Evolutionary conservation across 2,888 invertebrate genomes (phyloP).

Genomic region (Metopia argyrocephala): DNA sequence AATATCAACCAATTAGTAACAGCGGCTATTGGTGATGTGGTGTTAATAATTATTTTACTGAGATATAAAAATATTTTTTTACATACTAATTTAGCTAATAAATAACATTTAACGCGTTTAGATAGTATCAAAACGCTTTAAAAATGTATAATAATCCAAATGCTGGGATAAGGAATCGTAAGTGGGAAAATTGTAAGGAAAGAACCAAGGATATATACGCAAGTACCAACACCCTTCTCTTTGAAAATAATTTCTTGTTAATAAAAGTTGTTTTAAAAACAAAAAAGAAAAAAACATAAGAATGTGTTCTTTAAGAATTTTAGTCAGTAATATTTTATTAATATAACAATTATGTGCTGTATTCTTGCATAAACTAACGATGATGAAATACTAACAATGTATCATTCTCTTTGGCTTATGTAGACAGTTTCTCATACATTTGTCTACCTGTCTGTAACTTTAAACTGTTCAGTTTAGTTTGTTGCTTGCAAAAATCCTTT

Average conservation of each 20-base stretch:
- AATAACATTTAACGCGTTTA: constrained; percentile 7
- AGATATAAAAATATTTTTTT: constrained; percentile 33
- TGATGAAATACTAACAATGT: constrained; percentile 29
- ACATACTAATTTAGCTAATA: constrained; percentile 13
- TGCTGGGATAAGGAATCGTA: constrained; percentile 76
- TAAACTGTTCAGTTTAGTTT: constrained; percentile 50
- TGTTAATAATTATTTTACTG: constrained; percentile 36
- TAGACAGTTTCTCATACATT: constrained; percentile 5
- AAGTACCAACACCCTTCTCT: constrained; percentile 68
- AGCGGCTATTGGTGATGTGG: constrained; percentile 62
- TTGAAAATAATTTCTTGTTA: background rate
- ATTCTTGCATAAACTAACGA: background rate
- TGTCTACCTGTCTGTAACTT: background rate
- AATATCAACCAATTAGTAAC: constrained; percentile 20
- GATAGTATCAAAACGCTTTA: background rate
- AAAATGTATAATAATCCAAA: constrained; percentile 73
- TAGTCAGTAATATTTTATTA: too few relatives aligned
- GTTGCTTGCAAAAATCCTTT: constrained; percentile 72
- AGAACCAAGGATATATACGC: constrained; percentile 71
- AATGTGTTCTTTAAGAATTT: too few relatives aligned
- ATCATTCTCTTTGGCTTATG: background rate
- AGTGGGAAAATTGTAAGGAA: constrained; percentile 77
- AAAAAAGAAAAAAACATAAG: constrained; percentile 2
- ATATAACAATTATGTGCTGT: too few relatives aligned
- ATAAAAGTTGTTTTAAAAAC: constrained; percentile 14